Percentiles rank a stretch among this genome's conserved stretches.
Evolutionary conservation across 2,113 vertebrate genomes (phyloP).

Genomic region (Tamias sibiricus): DNA sequence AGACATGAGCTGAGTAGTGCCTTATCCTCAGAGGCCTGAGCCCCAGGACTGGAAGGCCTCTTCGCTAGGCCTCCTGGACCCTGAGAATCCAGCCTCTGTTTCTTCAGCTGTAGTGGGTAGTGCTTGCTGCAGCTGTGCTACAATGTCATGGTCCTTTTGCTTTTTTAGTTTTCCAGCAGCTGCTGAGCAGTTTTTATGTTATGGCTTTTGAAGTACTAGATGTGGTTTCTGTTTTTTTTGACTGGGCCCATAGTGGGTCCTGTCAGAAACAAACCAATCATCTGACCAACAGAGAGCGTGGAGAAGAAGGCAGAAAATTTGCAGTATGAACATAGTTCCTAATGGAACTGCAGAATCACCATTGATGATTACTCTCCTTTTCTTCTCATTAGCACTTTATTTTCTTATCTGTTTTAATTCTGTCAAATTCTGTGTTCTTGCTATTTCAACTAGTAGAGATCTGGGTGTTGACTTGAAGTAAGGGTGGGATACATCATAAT

Average conservation of each 20-base stretch:
- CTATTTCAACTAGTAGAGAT: not conserved
- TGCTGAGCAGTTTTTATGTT: not conserved
- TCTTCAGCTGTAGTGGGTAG: rapidly evolving
- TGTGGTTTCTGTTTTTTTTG: not conserved
- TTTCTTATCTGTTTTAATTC: not conserved
- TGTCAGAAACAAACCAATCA: not conserved
- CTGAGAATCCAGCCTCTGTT: not conserved
- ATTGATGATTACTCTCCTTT: not conserved
- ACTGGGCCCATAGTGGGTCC: not conserved
- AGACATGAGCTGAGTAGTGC: not conserved
- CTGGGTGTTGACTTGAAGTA: not conserved
- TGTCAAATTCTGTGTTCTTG: not conserved
- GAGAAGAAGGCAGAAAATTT: not conserved
- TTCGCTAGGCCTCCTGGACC: not conserved
- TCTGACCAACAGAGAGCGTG: not conserved
- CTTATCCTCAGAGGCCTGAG: not conserved
- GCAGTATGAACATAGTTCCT: not conserved
- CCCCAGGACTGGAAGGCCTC: not conserved
- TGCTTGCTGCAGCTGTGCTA: not conserved
- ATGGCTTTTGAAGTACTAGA: slow-evolving; percentile 24
- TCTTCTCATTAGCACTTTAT: not conserved
- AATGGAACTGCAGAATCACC: not conserved
- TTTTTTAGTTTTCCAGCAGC: not conserved
- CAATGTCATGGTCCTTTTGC: not conserved
- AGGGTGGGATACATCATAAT: not conserved